Evolutionary conservation across 2,797 vertebrate genomes (phyloP), one percentile per base, ranked within the genome.

Genomic region (Molothrus aeneus): DNA sequence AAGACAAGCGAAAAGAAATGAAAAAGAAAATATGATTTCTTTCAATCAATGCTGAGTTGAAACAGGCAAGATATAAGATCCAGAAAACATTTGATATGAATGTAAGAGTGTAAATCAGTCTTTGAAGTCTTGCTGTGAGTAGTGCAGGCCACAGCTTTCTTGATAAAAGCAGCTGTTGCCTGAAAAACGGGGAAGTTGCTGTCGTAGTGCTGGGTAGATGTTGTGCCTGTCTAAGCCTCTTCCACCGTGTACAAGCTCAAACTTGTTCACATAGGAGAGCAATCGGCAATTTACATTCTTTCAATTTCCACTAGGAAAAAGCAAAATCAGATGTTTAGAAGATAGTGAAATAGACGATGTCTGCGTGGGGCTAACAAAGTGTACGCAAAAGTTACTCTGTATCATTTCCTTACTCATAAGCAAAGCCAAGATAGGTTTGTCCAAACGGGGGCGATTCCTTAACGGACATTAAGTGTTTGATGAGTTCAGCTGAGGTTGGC

Each of bases 141-240:
- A 24, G 17, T 40, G 28, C 50, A 60, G 60, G 42, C 40, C 45
- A 43, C 18, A 66, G 5, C 19, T 77, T 68, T 86, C 25, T 13
- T 59, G 15, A 9, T 43, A 50, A 72, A 84, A 61, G 53, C 51
- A 40, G 15, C 60, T 54, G 47, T 54, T 90, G 17, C 47, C 22
- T 65, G 43, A 57, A 61, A 79, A 86, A n/a, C 0, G 0, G 34
- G 29, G 26, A 85, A 32, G 16, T 34, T 85, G 48, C 5, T 81
- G 2, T 34, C 7, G 1, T 82, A 12, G 36, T 2, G 0, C 65
- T 79, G 2, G 2, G 24, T 47, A 72, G 50, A 25, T 40, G 22
- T 14, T 82, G 21, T 50, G 29, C 45, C 42, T 43, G 20, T 68
- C 75, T 19, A 18, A 65, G 26, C 36, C 19, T 82, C 48, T 72